These are phyloP conservation scores for Merodon equestris DNA, from an alignment of 2,888 invertebrate genomes.

Conservation along the genomic window DNA sequence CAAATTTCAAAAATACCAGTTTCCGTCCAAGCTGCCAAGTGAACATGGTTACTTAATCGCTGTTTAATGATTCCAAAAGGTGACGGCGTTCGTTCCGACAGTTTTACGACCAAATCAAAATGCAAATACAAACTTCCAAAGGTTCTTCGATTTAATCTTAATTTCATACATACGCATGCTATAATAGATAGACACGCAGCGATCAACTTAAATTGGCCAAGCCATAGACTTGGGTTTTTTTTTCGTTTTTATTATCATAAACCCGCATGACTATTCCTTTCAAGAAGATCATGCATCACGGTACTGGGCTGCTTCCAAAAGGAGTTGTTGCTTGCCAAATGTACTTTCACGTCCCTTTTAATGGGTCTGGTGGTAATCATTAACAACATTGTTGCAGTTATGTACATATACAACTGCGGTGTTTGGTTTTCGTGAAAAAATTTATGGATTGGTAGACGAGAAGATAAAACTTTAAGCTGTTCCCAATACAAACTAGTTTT, in stretches of 20 bases:
- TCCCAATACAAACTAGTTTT: slow-evolving; percentile 2
- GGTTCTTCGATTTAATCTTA: neutral
- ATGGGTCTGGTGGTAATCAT: slow-evolving; percentile 5
- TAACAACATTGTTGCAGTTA: slow-evolving; percentile 20
- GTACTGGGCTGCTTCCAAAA: neutral
- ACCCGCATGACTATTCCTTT: neutral
- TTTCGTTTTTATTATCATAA: neutral
- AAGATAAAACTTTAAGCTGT: neutral
- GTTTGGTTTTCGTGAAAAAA: slow-evolving; percentile 7
- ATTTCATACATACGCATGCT: too few relatives aligned
- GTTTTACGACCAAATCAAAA: slow-evolving; percentile 50
- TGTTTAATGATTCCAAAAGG: slow-evolving; percentile 16
- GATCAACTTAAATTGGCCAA: slow-evolving; percentile 19
- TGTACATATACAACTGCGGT: slow-evolving; percentile 6
- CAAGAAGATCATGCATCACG: neutral
- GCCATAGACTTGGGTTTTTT: slow-evolving; percentile 24
- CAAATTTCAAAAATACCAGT: slow-evolving; percentile 36
- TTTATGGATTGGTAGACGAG: slow-evolving; percentile 17
- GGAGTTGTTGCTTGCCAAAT: too few relatives aligned
- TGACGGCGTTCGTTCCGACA: slow-evolving; percentile 28
- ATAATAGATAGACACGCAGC: too few relatives aligned
- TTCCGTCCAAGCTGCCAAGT: too few relatives aligned
- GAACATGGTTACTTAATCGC: too few relatives aligned
- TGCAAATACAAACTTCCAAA: slow-evolving; percentile 38
- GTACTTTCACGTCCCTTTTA: slow-evolving; percentile 23